Evolutionary conservation across 2,113 vertebrate species (phyloP).

Genomic region (Eidolon helvum): DNA sequence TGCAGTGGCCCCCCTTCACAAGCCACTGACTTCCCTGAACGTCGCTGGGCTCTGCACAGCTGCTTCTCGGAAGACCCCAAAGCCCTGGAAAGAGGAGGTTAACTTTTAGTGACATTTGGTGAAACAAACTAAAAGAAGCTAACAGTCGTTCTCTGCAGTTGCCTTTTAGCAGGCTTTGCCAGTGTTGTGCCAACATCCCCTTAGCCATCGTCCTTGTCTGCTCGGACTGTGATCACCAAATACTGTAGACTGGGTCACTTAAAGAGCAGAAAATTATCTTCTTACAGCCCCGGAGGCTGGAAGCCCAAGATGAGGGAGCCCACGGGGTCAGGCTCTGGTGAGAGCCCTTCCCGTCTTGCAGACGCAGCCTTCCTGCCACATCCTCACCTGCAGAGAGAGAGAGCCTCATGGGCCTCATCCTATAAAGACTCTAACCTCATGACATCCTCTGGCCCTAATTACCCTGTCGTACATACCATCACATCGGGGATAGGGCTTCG

Average conservation of each 20-base stretch:
- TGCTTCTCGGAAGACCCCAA: not conserved
- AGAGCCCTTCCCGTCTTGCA: not conserved
- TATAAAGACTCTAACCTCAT: not conserved
- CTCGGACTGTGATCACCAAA: not conserved
- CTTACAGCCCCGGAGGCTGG: not conserved
- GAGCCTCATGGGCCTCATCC: not conserved
- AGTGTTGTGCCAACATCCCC: not conserved
- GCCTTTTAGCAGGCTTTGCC: not conserved
- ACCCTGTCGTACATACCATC: not conserved
- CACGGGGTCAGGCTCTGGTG: not conserved
- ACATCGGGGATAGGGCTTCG: not conserved
- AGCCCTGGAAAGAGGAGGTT: not conserved
- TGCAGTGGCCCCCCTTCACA: not conserved
- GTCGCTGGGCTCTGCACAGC: not conserved
- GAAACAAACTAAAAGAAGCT: not conserved
- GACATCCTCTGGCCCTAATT: not conserved
- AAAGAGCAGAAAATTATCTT: not conserved
- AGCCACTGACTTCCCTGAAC: not conserved
- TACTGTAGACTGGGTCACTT: not conserved
- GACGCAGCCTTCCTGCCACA: not conserved
- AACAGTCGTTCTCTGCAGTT: not conserved
- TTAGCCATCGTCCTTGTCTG: not conserved
- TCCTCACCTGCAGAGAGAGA: not conserved
- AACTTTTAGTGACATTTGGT: not conserved
- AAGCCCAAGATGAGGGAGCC: not conserved